Conservation (phyloP, 37 sponge, comb jelly and placozoan species). For the Aphrocallistes beatrix region DNA sequence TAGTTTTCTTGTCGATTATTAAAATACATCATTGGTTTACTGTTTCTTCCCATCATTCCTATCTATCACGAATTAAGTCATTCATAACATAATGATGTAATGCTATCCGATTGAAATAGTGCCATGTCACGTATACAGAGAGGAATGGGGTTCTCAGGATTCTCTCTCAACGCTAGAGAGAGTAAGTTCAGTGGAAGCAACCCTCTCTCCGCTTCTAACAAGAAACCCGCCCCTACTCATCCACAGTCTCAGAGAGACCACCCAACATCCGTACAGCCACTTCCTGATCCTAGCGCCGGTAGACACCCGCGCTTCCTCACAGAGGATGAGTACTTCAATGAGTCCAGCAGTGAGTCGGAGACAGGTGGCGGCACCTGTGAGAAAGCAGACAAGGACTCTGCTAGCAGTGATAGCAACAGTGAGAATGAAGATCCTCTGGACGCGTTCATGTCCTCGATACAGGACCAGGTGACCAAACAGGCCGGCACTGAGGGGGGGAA, state of each 20-base stretch:
- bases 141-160: neutral
- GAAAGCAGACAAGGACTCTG: neutral
- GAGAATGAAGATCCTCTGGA: conserved; percentile 88
- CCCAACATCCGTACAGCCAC: neutral
- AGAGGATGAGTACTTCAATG: neutral
- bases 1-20: too few relatives aligned
- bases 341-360: neutral
- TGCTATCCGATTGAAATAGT: too few relatives aligned
- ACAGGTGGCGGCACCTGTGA: neutral
- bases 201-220: neutral
- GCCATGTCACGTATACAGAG: neutral
- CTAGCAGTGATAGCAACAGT: conserved; percentile 29
- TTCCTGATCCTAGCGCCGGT: neutral
- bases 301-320: neutral
- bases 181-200: neutral
- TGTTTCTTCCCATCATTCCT: too few relatives aligned
- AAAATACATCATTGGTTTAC: too few relatives aligned
- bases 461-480: conserved; percentile 32
- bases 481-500: conserved; percentile 7
- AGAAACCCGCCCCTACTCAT: neutral
- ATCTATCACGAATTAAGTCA: too few relatives aligned
- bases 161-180: neutral
- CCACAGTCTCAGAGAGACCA: neutral
- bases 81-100: too few relatives aligned
- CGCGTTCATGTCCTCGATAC: conserved; percentile 94